phyloP scores from a whole-genome alignment of 2,888 invertebrate genomes.

The Aethes cnicana region DNA sequence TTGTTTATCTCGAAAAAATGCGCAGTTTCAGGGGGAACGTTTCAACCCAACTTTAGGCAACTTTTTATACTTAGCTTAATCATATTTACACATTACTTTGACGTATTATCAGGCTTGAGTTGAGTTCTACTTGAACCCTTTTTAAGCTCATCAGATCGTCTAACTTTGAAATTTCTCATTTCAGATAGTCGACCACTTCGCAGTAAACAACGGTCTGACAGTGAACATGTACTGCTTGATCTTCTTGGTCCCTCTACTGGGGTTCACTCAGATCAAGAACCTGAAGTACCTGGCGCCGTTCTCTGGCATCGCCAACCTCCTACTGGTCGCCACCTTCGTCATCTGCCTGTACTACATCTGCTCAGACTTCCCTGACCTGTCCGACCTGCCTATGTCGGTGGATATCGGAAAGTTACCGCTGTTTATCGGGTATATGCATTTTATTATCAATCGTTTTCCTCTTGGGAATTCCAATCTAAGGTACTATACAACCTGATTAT shows the following conservation, averaged over 20 bases:
- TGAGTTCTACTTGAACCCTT: too few relatives aligned
- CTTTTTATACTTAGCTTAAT: too few relatives aligned
- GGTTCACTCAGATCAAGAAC: constrained; percentile 84
- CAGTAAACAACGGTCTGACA: constrained; percentile 44
- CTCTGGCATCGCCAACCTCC: constrained; percentile 92
- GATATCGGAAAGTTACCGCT: constrained; percentile 86
- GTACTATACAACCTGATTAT: background rate
- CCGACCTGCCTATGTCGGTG: constrained; percentile 80
- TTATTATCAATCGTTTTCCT: background rate
- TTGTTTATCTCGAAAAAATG: too few relatives aligned
- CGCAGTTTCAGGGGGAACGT: too few relatives aligned
- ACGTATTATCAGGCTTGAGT: too few relatives aligned
- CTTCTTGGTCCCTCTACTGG: constrained; percentile 64
- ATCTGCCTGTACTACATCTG: constrained; percentile 93
- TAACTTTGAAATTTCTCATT: constrained; percentile 19
- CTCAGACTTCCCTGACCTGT: constrained; percentile 67
- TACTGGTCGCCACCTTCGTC: constrained; percentile 88
- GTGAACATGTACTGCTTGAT: constrained; percentile 65
- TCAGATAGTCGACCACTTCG: constrained; percentile 65
- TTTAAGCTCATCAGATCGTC: too few relatives aligned
- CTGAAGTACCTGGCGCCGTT: constrained; percentile 93
- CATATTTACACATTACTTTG: too few relatives aligned
- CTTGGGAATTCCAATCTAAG: background rate
- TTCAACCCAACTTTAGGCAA: too few relatives aligned
- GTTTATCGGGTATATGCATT: constrained; percentile 86